Evolutionary conservation across 2,113 vertebrate genomes (phyloP).

Genomic region (Oryzias curvinotus): DNA sequence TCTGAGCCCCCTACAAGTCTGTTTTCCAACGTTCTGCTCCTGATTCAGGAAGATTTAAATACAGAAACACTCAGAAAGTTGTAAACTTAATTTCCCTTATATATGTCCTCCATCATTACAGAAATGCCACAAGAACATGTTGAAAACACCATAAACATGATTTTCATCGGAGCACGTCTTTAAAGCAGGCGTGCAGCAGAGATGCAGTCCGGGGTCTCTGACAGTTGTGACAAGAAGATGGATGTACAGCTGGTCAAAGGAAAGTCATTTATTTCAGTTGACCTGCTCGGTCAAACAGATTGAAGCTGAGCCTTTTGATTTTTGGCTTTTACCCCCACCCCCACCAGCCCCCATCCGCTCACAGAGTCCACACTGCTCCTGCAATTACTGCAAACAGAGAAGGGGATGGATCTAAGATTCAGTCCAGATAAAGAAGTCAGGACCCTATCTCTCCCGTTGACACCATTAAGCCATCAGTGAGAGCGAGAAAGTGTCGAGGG

Average conservation of each 20-base stretch:
- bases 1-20: too few species aligned
- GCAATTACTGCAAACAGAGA: conserved; percentile 82
- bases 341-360: conserved; percentile 28
- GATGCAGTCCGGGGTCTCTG: conserved; percentile 63
- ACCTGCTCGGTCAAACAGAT: conserved; percentile 82
- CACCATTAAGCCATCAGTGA: conserved; percentile 70
- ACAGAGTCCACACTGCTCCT: conserved; percentile 69
- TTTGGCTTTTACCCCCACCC: conserved; percentile 71
- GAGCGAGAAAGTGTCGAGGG: conserved; percentile 30
- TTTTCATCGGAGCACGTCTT: too few species aligned
- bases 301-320: conserved; percentile 80
- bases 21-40: too few species aligned
- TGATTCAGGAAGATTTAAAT: too few species aligned
- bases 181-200: conserved; percentile 35
- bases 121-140: too few species aligned
- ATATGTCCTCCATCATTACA: too few species aligned
- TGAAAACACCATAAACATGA: too few species aligned
- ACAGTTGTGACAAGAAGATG: conserved; percentile 72
- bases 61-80: too few species aligned
- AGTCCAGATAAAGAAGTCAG: conserved; percentile 71
- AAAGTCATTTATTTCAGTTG: conserved; percentile 86
- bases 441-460: conserved; percentile 71
- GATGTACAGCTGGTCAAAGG: conserved; percentile 77
- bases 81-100: too few species aligned
- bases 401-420: conserved; percentile 76